phyloP scores from a whole-genome alignment of 2,113 vertebrate species.

The Brachyistius frenatus region DNA sequence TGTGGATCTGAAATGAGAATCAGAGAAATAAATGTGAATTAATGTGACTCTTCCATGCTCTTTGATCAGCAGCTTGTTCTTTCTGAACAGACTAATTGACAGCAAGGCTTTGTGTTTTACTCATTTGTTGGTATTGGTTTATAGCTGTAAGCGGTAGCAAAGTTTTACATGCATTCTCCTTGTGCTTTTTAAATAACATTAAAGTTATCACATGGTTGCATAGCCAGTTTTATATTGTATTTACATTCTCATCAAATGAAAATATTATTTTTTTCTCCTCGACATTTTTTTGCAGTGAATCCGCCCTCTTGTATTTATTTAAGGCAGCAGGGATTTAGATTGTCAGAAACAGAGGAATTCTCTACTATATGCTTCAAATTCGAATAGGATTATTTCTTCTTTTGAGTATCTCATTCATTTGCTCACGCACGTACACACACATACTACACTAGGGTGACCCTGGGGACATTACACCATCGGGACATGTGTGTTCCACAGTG shows the following conservation, averaged over 20 bases:
- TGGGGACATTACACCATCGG: slow-evolving; percentile 39
- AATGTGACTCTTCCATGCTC: not conserved
- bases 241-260: not conserved
- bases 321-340: not conserved
- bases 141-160: not conserved
- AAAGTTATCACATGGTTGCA: not conserved
- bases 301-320: not conserved
- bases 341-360: slow-evolving; percentile 1
- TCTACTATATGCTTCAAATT: slow-evolving; percentile 33
- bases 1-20: slow-evolving; percentile 13
- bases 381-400: slow-evolving; percentile 47
- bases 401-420: slow-evolving; percentile 4
- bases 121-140: not conserved
- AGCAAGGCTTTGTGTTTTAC: not conserved
- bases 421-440: not conserved
- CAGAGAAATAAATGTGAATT: not conserved
- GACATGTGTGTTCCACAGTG: slow-evolving; percentile 48
- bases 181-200: not conserved
- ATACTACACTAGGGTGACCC: slow-evolving; percentile 16
- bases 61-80: slow-evolving; percentile 31
- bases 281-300: not conserved
- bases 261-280: not conserved
- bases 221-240: not conserved
- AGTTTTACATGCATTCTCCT: not conserved
- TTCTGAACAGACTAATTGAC: not conserved